Percentiles rank a stretch among this genome's conserved stretches.
These are phyloP conservation scores for Conistra vaccinii DNA, from an alignment of 2,888 invertebrate genomes.

Conservation along the genomic window DNA sequence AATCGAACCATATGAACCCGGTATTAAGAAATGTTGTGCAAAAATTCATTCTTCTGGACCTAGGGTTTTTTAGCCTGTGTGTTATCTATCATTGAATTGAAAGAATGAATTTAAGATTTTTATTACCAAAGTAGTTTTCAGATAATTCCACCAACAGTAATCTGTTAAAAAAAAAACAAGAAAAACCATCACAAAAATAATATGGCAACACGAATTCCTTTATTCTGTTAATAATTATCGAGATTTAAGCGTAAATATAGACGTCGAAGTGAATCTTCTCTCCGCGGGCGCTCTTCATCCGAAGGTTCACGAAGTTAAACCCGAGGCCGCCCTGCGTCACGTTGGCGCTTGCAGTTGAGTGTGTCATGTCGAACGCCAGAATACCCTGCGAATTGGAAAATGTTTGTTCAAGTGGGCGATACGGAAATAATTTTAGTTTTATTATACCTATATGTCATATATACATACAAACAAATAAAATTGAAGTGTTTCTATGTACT, in stretches of 20 bases:
- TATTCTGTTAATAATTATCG: neutral
- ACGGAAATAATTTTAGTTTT: neutral
- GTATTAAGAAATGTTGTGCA: too few species aligned
- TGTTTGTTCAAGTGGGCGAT: slow-evolving; percentile 11
- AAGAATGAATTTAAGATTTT: too few species aligned
- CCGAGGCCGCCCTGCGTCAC: slow-evolving; percentile 82
- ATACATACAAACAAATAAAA: too few species aligned
- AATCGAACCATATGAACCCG: too few species aligned
- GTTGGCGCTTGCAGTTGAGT: slow-evolving; percentile 77
- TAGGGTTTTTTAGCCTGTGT: too few species aligned
- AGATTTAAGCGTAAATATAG: slow-evolving; percentile 77
- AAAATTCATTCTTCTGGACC: too few species aligned
- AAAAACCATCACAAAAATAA: neutral
- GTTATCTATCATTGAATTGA: too few species aligned
- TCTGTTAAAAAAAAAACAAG: neutral
- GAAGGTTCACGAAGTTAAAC: slow-evolving; percentile 76
- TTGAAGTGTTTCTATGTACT: too few species aligned
- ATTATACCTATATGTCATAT: too few species aligned
- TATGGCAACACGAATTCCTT: slow-evolving; percentile 10
- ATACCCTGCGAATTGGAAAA: slow-evolving; percentile 73
- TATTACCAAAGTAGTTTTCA: too few species aligned
- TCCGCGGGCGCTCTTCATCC: slow-evolving; percentile 82
- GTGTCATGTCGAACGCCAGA: slow-evolving; percentile 67
- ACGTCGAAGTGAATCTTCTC: slow-evolving; percentile 75
- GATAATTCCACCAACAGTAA: too few species aligned